Percentiles rank a stretch among this genome's conserved stretches.
phyloP scores from a whole-genome alignment of 2,797 vertebrate genomes.

The Poecilia picta region DNA sequence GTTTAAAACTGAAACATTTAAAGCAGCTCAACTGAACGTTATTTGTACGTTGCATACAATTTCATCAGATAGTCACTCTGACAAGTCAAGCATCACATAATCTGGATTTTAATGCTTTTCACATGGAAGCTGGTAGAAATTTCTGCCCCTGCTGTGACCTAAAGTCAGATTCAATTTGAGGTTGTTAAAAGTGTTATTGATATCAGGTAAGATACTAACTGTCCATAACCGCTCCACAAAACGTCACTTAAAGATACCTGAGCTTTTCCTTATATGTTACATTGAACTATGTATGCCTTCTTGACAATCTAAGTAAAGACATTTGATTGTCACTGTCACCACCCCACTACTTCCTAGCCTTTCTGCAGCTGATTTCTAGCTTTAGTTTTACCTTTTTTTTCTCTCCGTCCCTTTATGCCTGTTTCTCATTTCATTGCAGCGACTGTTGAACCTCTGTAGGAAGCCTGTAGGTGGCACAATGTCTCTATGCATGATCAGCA shows the following conservation, averaged over 20 bases:
- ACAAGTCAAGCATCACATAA: not conserved
- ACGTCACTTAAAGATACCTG: not conserved
- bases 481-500: slow-evolving; percentile 42
- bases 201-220: not conserved
- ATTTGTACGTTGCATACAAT: not conserved
- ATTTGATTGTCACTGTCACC: not conserved
- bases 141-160: not conserved
- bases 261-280: not conserved
- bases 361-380: not conserved
- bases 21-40: not conserved
- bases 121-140: not conserved
- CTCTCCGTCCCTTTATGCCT: not conserved
- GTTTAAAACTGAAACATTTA: not conserved
- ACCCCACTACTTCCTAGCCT: not conserved
- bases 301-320: not conserved
- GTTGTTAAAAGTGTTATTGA: not conserved
- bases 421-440: slow-evolving; percentile 17
- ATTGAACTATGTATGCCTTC: not conserved
- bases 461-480: slow-evolving; percentile 12
- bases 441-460: slow-evolving; percentile 8
- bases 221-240: not conserved
- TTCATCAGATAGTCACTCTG: not conserved
- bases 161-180: not conserved
- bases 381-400: not conserved
- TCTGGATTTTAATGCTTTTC: not conserved